Evolutionary conservation across 2,888 invertebrate genomes (phyloP).

Genomic region (Spisula subtruncata): DNA sequence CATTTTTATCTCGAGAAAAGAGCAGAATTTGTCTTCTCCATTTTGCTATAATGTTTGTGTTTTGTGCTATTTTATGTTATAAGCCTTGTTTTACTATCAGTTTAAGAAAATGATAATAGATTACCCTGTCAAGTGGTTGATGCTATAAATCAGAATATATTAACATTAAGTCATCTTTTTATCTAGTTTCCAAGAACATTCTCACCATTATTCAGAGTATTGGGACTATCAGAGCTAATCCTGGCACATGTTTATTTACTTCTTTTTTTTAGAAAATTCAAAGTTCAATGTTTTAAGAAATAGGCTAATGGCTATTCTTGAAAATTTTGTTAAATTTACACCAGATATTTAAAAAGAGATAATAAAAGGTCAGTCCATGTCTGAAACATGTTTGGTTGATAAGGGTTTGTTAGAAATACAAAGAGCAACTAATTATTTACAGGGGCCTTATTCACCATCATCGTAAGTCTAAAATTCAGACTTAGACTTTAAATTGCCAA

Average conservation of each 20-base stretch:
- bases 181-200: neutral
- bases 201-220: neutral
- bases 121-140: neutral
- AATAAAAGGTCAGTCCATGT: too few relatives aligned
- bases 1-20: neutral
- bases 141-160: neutral
- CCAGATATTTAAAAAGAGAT: too few relatives aligned
- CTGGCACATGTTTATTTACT: neutral
- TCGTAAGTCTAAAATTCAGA: too few relatives aligned
- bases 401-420: too few relatives aligned
- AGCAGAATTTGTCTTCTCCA: neutral
- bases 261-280: neutral
- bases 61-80: neutral
- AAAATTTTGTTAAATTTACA: too few relatives aligned
- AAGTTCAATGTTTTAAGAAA: too few relatives aligned
- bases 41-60: neutral
- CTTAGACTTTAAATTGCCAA: too few relatives aligned
- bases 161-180: neutral
- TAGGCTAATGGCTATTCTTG: too few relatives aligned
- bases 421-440: too few relatives aligned
- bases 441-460: too few relatives aligned
- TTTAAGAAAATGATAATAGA: constrained; percentile 17
- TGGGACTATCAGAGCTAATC: neutral
- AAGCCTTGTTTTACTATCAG: neutral
- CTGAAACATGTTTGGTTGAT: too few relatives aligned